Conservation (phyloP, 2,888 invertebrate species). For the Oligia strigilis region DNA sequence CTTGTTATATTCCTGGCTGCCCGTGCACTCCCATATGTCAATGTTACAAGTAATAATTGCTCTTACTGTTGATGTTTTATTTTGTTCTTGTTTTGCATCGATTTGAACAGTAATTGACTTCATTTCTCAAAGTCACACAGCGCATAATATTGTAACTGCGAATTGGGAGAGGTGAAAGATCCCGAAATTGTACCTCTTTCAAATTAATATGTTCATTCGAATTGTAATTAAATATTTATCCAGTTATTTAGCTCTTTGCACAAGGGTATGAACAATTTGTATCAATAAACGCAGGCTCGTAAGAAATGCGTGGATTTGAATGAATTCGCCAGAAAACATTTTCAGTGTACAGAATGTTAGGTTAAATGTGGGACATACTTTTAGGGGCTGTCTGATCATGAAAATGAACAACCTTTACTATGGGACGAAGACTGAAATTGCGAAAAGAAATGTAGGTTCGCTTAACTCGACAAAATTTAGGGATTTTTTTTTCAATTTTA, state of each 20-base stretch:
- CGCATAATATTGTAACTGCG: neutral
- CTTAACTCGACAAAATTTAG: neutral
- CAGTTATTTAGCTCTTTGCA: neutral
- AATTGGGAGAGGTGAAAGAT: slow-evolving; percentile 2
- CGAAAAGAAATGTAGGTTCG: neutral
- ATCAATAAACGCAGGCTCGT: neutral
- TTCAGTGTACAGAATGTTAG: neutral
- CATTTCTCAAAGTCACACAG: slow-evolving; percentile 39
- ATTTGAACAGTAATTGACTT: slow-evolving; percentile 34
- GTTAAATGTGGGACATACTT: neutral
- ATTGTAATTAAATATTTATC: slow-evolving; percentile 1
- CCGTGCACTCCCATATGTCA: slow-evolving; percentile 12
- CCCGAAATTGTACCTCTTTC: neutral
- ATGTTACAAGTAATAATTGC: slow-evolving; percentile 35
- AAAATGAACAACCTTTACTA: neutral
- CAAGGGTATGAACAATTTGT: neutral
- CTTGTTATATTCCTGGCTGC: neutral
- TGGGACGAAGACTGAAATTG: neutral
- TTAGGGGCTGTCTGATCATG: neutral
- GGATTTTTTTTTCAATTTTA: neutral
- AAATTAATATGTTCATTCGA: neutral
- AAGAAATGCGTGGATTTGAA: neutral
- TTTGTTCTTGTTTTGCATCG: slow-evolving; percentile 16
- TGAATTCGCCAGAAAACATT: neutral
- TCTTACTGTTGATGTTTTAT: slow-evolving; percentile 1